Evolutionary conservation across 1,140 invertebrate species (phyloP).

Genomic region (Cryptotermes secundus): DNA sequence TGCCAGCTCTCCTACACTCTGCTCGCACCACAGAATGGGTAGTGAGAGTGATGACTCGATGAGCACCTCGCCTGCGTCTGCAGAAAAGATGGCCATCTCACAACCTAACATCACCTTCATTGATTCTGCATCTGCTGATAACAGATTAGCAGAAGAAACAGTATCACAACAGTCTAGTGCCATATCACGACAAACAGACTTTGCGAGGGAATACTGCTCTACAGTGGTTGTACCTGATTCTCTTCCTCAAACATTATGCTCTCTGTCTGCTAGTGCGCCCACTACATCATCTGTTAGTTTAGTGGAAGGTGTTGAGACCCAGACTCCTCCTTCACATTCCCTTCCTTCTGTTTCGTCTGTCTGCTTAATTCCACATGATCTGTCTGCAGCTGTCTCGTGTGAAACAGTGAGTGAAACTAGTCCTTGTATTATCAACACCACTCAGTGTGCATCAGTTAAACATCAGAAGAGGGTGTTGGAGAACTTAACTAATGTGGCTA

Average conservation of each 20-base stretch:
- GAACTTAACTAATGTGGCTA: constrained; percentile 48
- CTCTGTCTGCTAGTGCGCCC: constrained; percentile 22
- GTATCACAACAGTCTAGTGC: constrained; percentile 13
- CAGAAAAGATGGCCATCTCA: constrained; percentile 28
- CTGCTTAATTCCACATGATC: background rate
- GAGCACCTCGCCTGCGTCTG: background rate
- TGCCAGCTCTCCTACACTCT: constrained; percentile 44
- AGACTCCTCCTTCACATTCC: constrained; percentile 13
- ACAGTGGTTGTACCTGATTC: background rate
- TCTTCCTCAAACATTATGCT: background rate
- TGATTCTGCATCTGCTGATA: background rate
- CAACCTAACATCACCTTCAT: constrained; percentile 33
- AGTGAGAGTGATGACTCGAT: background rate
- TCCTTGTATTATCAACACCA: constrained; percentile 51
- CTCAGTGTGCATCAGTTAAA: constrained; percentile 58
- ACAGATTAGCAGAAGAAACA: background rate
- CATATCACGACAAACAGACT: constrained; percentile 21
- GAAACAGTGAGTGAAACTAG: constrained; percentile 51
- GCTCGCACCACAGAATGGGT: constrained; percentile 20
- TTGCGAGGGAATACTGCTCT: background rate
- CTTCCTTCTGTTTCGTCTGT: background rate
- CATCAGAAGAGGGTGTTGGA: constrained; percentile 61
- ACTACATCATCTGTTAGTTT: background rate
- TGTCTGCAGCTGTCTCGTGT: constrained; percentile 38
- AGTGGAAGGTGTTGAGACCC: background rate